Percentiles rank a stretch among this genome's conserved stretches.
These are phyloP conservation scores for Salvelinus namaycush DNA, from an alignment of 2,113 vertebrate genomes.

Conservation along the genomic window DNA sequence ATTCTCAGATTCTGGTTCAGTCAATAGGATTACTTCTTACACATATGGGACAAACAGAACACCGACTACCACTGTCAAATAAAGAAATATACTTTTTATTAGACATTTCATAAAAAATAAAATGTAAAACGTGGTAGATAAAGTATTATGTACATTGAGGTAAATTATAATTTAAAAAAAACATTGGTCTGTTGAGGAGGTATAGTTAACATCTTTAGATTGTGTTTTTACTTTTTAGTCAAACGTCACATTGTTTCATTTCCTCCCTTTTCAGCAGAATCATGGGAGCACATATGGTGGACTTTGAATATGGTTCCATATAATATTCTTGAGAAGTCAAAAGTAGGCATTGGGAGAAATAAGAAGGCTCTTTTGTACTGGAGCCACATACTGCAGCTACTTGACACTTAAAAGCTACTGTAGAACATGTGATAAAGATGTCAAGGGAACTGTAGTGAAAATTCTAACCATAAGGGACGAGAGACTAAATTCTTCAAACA, in stretches of 20 bases:
- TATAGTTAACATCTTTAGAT: neutral
- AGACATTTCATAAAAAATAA: conserved; percentile 23
- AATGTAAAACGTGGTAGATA: conserved; percentile 5
- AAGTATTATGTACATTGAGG: conserved; percentile 34
- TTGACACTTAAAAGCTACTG: too few species aligned
- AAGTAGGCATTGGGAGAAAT: neutral
- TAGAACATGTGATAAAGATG: too few species aligned
- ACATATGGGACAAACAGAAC: neutral
- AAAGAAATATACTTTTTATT: conserved; percentile 7
- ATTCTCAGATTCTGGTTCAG: too few species aligned
- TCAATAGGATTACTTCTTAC: neutral
- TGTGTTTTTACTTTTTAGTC: conserved; percentile 1
- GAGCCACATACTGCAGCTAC: too few species aligned
- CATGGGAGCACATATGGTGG: neutral
- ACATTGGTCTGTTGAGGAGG: conserved; percentile 27
- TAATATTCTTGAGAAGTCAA: neutral
- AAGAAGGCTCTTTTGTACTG: too few species aligned
- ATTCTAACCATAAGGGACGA: too few species aligned
- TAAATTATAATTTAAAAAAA: conserved; percentile 11
- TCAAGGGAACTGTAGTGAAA: too few species aligned
- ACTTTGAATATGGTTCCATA: conserved; percentile 2
- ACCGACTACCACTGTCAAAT: neutral
- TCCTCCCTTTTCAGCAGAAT: neutral
- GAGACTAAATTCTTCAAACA: too few species aligned
- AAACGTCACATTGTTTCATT: neutral